Base-by-base conservation (phyloP, 2,113 vertebrate genomes). In the Corythornis cristatus region DNA sequence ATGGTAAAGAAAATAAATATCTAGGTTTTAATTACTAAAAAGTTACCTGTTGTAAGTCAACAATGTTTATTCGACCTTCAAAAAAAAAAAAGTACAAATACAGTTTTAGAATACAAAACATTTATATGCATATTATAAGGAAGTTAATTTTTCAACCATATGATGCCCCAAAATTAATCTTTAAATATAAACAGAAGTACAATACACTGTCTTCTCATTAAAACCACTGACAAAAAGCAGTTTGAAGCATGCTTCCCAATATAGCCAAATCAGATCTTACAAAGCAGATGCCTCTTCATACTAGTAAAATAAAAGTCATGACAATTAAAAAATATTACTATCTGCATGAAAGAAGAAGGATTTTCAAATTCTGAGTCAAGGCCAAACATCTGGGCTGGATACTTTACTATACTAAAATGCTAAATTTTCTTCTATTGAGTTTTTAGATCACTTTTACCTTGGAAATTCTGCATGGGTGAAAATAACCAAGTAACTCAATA, bases 11-110 rank as follows among this genome's bases (percentile, higher is more conserved):
- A 76, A 88, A 88, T 4, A 80, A 93, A 68, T 25, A 66, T 18
- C 22, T 22, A 53, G 9, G 6, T 87, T 56, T 71, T 86, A 78
- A 83, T 53, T 86, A 89, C 35, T 86, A 33, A 78, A 93, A 57
- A 96, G 95, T 96, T 96, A 99, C 99, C 98, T 99, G 99, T 91
- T 99, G 99, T 43, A 99, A 98, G 72, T 99, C 98, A 96, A 99
- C 99, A 92, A 99, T 98, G 96, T 99, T 99, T 96, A 99, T 97
- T 73, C 99, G 98, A 93, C 99, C 99, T 99, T 97, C 90, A 92
- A 97, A 97, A 88, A 83, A 88, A 83, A 86, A 83, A 83, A 97
- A 61, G 92, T 45, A 91, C 56, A 93, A 86, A 93, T 84, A 73
- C 2, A 75, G 5, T 82, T 88, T 95, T 93, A 94, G 92, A 75